Evolutionary conservation across 2,888 invertebrate species (phyloP), one percentile per base, ranked within the genome.

Genomic region (Temnothorax rugatulus): DNA sequence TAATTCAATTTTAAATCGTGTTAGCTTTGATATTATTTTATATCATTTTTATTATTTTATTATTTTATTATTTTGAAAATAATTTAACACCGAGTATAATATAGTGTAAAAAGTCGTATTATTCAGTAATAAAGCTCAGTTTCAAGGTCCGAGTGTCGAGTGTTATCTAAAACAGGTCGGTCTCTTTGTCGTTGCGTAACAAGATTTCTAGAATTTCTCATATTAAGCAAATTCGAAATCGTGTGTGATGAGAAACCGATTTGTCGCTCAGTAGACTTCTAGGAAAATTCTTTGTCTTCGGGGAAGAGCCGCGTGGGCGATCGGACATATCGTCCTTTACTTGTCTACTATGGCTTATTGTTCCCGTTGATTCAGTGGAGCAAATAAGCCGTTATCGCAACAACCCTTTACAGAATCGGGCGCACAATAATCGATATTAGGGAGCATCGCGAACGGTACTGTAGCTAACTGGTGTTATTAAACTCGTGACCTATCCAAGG

Each of bases 381-480:
- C 66, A 74, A 85, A 85, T 85, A 82, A 76, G 75, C 63, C 50
- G 52, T 82, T 76, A 85, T 77, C 71, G 66, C 57, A 82, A 47
- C 77, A 86, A 88, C 68, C 63, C 61, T 85, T 82, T 61, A 25
- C 63, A 59, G 68, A 69, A 89, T 86, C 82, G 77, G 79, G 87
- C 75, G 59, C 83, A 87, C 84, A 89, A 87, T 87, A 86, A 89
- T 82, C 89, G 81, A 83, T 89, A 83, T 84, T 89, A 89, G 82
- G 79, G 84, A 85, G 83, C 75, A 75, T 77, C 82, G 52, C 57
- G 59, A 68, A 50, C 52, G 21, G 25, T 47, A 47, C 44, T 57
- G 73, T 66, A 68, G 69, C 82, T 85, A 87, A 89, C 82, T 82
- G 71, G 59, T 61, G 50, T 77, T 81, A 83, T 85, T 88, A 89